These are phyloP conservation scores for Odontocerum albicorne DNA, from an alignment of 2,888 invertebrate species.

Conservation along the genomic window DNA sequence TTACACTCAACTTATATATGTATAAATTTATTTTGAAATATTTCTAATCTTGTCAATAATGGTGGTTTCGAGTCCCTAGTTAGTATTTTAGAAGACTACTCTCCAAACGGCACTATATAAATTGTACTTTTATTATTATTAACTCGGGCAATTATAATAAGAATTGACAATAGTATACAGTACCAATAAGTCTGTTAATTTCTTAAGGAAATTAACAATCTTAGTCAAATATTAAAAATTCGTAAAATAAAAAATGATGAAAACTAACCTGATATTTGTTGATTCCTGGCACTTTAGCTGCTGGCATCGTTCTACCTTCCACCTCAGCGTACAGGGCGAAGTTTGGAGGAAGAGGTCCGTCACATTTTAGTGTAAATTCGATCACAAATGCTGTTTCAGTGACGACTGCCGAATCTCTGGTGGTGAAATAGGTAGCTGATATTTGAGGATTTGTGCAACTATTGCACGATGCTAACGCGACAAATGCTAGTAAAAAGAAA, in stretches of 20 bases:
- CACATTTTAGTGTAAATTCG: slow-evolving; percentile 86
- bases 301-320: slow-evolving; percentile 81
- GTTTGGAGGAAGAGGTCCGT: slow-evolving; percentile 61
- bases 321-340: slow-evolving; percentile 87
- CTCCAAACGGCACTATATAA: no score
- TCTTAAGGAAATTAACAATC: not conserved
- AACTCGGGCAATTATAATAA: no score
- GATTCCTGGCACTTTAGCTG: slow-evolving; percentile 70
- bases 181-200: no score
- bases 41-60: no score
- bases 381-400: slow-evolving; percentile 88
- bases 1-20: no score
- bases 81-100: no score
- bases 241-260: no score
- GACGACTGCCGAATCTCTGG: slow-evolving; percentile 89
- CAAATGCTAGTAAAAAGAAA: slow-evolving; percentile 29
- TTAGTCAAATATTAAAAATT: not conserved
- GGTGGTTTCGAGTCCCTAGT: no score
- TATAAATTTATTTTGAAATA: no score
- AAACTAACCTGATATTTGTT: slow-evolving; percentile 81
- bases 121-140: no score
- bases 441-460: slow-evolving; percentile 67
- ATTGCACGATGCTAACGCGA: slow-evolving; percentile 39
- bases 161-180: no score
- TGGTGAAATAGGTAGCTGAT: slow-evolving; percentile 82